Conservation (phyloP, 2,113 vertebrate species). For the Condylura cristata region DNA sequence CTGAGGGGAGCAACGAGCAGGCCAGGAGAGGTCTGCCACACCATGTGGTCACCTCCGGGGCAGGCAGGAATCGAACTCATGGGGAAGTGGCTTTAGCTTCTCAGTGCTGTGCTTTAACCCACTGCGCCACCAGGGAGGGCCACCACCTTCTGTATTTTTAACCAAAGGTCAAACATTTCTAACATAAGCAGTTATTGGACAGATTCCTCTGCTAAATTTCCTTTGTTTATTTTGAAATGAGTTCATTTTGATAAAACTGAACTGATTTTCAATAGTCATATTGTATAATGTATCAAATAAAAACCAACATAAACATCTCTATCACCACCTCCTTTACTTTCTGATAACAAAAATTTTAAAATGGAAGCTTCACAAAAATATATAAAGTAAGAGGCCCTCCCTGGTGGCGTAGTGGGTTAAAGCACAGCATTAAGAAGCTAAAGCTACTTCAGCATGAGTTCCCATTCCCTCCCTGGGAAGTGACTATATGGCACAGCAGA, state of each 20-base stretch:
- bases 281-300: not conserved
- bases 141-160: accelerated
- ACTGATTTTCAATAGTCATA: not conserved
- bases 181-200: not conserved
- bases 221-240: not conserved
- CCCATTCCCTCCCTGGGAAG: too few species aligned
- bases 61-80: too few species aligned
- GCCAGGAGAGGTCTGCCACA: too few species aligned
- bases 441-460: too few species aligned
- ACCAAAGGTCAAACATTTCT: not conserved
- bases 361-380: not conserved
- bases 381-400: not conserved
- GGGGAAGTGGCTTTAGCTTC: too few species aligned
- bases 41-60: too few species aligned
- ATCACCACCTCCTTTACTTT: not conserved
- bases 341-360: not conserved
- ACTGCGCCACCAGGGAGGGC: too few species aligned
- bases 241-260: not conserved
- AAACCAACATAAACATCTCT: not conserved
- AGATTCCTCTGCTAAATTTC: not conserved
- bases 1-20: too few species aligned
- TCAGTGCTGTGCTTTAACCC: too few species aligned
- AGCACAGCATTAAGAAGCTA: too few species aligned
- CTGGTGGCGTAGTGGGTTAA: too few species aligned
- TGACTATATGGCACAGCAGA: too few species aligned